Base-by-base conservation (phyloP, 2,797 vertebrate genomes). In the Protonibea diacanthus region DNA sequence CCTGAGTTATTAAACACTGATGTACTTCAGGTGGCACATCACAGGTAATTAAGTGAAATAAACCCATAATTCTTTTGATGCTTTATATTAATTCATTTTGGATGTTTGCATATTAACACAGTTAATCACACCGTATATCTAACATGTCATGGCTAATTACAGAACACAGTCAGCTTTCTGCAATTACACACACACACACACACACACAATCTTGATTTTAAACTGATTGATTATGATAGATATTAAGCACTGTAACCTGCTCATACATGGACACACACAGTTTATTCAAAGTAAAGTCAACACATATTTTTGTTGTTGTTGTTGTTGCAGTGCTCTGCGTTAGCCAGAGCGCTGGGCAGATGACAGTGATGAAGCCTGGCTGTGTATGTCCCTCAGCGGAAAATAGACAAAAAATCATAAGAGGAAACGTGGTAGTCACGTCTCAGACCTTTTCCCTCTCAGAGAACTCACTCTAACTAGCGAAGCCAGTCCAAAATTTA, bases 61-160 rank as follows among this genome's bases (percentile, higher is more conserved):
- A 88, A 85, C 70, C 78, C 74, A 57, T 90, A 71, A 82, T 80
- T 85, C 79, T 82, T 89, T 55, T 63, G 64, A 79, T 87, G 89
- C 75, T 92, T 92, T 87, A 87, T 92, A 88, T 93, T 91, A 93
- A 94, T 93, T 93, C 85, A 92, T 85, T 93, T 93, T 73, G 81
- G 84, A 87, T 94, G 93, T 93, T 94, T 94, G 91, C 89, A 93
- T 94, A 94, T 94, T 93, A 94, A 93, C 88, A 84, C 85, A 87
- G 86, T 92, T 96, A 93, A 95, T 94, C 89, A 75, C 86, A 83
- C 69, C 42, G 71, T 90, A 91, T 91, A 91, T 93, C 86, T 86
- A 91, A 91, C 88, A 85, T 88, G 91, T 89, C 93, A 90, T 61
- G 89, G 87, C 88, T 95, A 94, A 95, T 95, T 94, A 95, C 88